A percentile compares a stretch with the other conserved stretches of the same genome.
These are phyloP conservation scores for Spongilla lacustris DNA, from an alignment of 37 sponge, comb jelly and placozoan genomes.

Conservation along the genomic window DNA sequence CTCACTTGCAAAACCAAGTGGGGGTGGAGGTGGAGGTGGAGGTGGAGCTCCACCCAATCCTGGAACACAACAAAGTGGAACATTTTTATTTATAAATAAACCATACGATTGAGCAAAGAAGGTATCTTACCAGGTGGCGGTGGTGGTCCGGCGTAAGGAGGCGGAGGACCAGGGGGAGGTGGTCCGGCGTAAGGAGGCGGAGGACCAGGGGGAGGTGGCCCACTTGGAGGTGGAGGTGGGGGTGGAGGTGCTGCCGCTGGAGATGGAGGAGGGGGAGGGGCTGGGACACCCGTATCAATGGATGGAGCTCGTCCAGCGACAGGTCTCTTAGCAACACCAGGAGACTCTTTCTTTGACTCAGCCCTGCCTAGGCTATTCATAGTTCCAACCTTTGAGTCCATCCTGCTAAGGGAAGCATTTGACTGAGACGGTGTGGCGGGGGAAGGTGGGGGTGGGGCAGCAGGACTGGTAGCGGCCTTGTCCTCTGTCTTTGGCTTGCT, in stretches of 20 bases:
- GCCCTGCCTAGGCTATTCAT: neutral
- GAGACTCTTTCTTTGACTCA: neutral
- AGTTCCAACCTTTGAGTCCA: neutral
- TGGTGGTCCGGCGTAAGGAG: neutral
- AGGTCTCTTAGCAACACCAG: neutral
- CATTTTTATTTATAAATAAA: neutral
- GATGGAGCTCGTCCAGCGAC: conserved; percentile 8
- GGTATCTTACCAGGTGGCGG: neutral
- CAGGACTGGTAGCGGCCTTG: conserved; percentile 8
- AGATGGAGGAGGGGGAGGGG: neutral
- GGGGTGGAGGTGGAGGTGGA: conserved; percentile 77
- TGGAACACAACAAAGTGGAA: neutral
- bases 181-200: conserved; percentile 20
- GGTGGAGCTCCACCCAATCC: conserved; percentile 48
- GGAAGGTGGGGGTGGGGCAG: conserved; percentile 42
- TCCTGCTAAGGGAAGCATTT: neutral
- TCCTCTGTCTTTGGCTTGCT: neutral
- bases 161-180: too few species aligned
- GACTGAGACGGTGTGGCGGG: conserved; percentile 17
- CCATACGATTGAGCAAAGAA: neutral
- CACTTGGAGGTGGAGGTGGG: conserved; percentile 29
- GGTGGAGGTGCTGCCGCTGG: conserved; percentile 6
- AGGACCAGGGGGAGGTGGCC: neutral
- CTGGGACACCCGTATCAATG: neutral
- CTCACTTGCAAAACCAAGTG: conserved; percentile 43